phyloP scores from a whole-genome alignment of 2,888 invertebrate species.

The Limenitis camilla region DNA sequence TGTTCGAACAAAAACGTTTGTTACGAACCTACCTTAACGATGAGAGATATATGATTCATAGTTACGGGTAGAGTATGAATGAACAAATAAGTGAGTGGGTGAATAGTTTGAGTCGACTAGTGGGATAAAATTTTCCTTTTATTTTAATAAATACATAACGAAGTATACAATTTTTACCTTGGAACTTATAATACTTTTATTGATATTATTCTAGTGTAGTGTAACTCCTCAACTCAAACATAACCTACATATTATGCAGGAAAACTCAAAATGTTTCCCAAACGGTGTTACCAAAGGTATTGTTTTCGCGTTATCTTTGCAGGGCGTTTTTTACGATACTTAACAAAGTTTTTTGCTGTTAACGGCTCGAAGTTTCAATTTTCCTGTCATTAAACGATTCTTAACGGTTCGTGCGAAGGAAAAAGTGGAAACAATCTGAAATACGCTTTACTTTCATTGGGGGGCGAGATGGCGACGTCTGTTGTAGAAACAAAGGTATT shows the following conservation, averaged over 20 bases:
- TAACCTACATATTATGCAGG: not conserved
- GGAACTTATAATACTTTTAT: too few relatives aligned
- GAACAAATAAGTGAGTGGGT: too few relatives aligned
- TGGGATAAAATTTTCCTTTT: too few relatives aligned
- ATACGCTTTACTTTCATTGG: slow-evolving; percentile 50
- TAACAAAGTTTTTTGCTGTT: slow-evolving; percentile 45
- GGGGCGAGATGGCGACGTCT: slow-evolving; percentile 23
- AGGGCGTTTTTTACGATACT: slow-evolving; percentile 53
- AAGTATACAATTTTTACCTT: too few relatives aligned
- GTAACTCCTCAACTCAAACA: too few relatives aligned
- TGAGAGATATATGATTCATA: too few relatives aligned
- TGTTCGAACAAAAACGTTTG: too few relatives aligned
- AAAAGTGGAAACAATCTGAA: slow-evolving; percentile 49
- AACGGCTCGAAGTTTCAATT: slow-evolving; percentile 59
- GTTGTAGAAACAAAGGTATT: not conserved
- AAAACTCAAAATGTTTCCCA: not conserved
- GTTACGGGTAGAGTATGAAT: too few relatives aligned
- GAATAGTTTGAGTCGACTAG: too few relatives aligned
- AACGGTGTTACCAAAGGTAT: slow-evolving; percentile 33
- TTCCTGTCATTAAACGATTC: slow-evolving; percentile 66
- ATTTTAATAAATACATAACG: too few relatives aligned
- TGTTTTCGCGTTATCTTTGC: slow-evolving; percentile 47
- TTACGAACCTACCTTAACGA: too few relatives aligned
- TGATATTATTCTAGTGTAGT: too few relatives aligned
- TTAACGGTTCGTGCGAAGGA: slow-evolving; percentile 40